Conservation (phyloP, 2,113 vertebrate species). For the Odocoileus hemionus region DNA sequence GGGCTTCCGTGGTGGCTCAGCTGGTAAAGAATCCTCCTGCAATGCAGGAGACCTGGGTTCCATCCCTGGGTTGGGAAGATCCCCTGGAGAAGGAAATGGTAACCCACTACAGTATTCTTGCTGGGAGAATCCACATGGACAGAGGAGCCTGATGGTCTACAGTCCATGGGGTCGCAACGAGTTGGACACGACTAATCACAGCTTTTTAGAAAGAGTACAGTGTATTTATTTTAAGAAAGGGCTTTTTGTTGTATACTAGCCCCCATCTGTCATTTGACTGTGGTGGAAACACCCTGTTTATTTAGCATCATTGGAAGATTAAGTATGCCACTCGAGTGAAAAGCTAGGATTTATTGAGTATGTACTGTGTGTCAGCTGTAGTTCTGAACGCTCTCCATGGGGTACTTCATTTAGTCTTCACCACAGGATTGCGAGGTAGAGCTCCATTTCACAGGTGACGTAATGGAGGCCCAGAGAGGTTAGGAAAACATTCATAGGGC, state of each 20-base stretch:
- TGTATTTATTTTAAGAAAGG: slow-evolving; percentile 21
- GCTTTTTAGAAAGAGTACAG: neutral
- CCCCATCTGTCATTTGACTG: neutral
- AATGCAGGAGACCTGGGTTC: neutral
- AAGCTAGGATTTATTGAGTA: neutral
- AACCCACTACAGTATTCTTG: neutral
- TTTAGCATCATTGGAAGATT: neutral
- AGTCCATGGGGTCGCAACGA: neutral
- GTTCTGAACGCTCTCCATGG: neutral
- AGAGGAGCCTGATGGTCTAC: neutral
- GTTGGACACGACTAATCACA: neutral
- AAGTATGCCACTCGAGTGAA: neutral
- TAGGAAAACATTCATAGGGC: neutral
- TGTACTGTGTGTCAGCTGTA: neutral
- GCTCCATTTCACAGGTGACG: neutral
- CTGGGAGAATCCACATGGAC: neutral
- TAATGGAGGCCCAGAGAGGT: neutral
- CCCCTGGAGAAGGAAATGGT: neutral
- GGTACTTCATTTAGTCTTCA: neutral
- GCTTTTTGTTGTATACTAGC: neutral
- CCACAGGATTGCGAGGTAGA: neutral
- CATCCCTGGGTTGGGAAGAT: neutral
- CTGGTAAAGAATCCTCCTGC: neutral
- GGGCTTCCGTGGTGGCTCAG: neutral
- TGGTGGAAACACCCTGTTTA: neutral